Percentiles rank a stretch among this genome's conserved stretches.
Conservation (phyloP, 2,888 invertebrate species). For the Eilema depressum region DNA sequence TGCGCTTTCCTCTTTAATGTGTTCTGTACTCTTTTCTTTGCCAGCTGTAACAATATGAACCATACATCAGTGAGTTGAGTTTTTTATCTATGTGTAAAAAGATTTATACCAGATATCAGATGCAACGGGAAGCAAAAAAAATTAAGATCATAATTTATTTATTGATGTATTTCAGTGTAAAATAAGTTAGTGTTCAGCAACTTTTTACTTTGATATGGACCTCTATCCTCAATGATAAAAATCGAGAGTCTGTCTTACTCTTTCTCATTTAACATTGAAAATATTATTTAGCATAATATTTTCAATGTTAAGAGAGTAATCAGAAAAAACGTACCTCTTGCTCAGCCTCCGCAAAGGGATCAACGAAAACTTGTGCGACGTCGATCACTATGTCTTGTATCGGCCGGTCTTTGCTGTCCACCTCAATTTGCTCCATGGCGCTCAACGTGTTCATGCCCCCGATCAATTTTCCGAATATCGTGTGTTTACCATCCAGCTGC, state of each 20-base stretch:
- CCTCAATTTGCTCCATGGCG: conserved; percentile 96
- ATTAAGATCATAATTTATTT: too few species aligned
- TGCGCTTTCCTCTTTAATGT: conserved; percentile 87
- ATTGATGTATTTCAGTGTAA: too few species aligned
- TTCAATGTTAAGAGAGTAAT: neutral
- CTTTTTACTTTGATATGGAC: too few species aligned
- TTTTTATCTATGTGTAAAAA: too few species aligned
- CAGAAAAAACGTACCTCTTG: conserved; percentile 88
- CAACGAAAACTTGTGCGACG: conserved; percentile 95
- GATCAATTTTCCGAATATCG: conserved; percentile 98
- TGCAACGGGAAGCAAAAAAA: too few species aligned
- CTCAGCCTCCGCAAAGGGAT: conserved; percentile 98
- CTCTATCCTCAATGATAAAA: too few species aligned
- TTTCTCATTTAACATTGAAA: neutral
- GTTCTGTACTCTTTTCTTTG: conserved; percentile 92
- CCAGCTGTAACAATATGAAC: conserved; percentile 86
- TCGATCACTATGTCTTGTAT: conserved; percentile 95
- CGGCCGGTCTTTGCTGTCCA: conserved; percentile 97
- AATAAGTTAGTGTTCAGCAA: too few species aligned
- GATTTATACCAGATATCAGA: too few species aligned
- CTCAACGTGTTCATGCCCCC: conserved; percentile 97
- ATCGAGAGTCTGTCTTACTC: too few species aligned
- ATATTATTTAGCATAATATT: neutral
- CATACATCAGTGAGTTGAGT: neutral
- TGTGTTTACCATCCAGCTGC: conserved; percentile 98